phyloP scores from a whole-genome alignment of 2,113 vertebrate species.

The Nansenia antarctica region DNA sequence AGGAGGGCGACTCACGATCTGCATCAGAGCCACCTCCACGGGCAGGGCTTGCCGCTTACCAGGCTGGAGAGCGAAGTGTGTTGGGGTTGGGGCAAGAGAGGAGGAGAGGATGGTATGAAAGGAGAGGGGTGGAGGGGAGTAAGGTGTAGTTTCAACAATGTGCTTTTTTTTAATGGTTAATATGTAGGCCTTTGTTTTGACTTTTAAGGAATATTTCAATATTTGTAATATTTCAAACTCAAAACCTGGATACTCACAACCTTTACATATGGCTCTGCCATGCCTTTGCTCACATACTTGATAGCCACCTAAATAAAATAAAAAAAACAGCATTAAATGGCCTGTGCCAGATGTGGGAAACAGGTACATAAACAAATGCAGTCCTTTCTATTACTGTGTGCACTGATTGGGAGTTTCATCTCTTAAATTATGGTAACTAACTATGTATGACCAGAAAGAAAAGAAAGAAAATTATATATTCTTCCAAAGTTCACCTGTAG shows the following conservation, averaged over 20 bases:
- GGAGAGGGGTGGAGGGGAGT: neutral
- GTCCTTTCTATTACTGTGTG: neutral
- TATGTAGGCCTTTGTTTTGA: neutral
- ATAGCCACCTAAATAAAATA: slow-evolving; percentile 51
- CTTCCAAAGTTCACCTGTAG: slow-evolving; percentile 36
- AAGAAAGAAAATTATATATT: neutral
- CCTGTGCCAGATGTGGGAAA: neutral
- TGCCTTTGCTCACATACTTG: slow-evolving; percentile 47
- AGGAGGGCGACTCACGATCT: slow-evolving; percentile 41
- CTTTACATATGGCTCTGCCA: slow-evolving; percentile 39
- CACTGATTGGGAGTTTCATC: neutral
- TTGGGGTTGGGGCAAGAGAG: neutral
- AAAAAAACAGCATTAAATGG: neutral
- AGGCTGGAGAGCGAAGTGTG: neutral
- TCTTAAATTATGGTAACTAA: neutral
- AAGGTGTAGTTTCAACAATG: neutral
- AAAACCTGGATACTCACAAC: slow-evolving; percentile 35
- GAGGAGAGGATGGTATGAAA: neutral
- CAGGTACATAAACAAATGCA: no score
- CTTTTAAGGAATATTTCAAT: no score
- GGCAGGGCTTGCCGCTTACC: slow-evolving; percentile 44
- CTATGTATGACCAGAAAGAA: neutral
- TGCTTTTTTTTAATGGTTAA: neutral
- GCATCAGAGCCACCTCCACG: slow-evolving; percentile 54
- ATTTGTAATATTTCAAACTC: neutral